Base-by-base conservation (phyloP, 2,113 vertebrate species). In the Trematomus loennbergii region DNA sequence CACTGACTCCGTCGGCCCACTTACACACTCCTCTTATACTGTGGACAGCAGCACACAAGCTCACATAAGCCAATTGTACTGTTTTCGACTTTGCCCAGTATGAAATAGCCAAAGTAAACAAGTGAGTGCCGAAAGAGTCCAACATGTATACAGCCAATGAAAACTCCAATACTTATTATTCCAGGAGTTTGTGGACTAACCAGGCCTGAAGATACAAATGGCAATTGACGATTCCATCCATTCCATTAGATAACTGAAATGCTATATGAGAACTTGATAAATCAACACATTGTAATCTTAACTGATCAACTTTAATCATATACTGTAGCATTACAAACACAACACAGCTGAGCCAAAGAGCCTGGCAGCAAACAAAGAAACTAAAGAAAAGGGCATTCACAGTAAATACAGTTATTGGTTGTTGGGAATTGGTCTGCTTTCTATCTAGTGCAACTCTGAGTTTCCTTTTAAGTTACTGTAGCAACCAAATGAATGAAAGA, bases 1-100 rank as follows among this genome's bases (percentile, higher is more conserved):
- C 46, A 53, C 84, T 79, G 65, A 83, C 83, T 88, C 89, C 78
- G 72, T 74, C 68, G 65, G 53, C 77, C 76, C 72, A 52, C 67
- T 74, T 81, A 62, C 54, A 16, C 53, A 46, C 45, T 81, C 67
- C 50, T 78, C 50, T 49, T 70, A 60, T 72, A 68, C 53, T 62
- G 58, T 65, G 58, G 67, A 80, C 53, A 78, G 64, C 49, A 75
- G 68, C 64, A 77, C 64, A 79, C 77, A 43, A 70, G 60, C 69
- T 54, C 45, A 74, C 43, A 52, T 54, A 60, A 82, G 62, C 54
- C 73, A 71, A 63, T 17, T 52, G n/a, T 48, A 67, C 49, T 75
- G 33, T 63, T 13, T 33, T 57, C n/a, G 60, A 0, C 76, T 72
- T 36, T 36, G 16, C 25, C 54, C 57, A 8, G 59, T 36, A 17